Base-by-base conservation (phyloP, 2,888 invertebrate genomes). In the Perizoma flavofasciatum region DNA sequence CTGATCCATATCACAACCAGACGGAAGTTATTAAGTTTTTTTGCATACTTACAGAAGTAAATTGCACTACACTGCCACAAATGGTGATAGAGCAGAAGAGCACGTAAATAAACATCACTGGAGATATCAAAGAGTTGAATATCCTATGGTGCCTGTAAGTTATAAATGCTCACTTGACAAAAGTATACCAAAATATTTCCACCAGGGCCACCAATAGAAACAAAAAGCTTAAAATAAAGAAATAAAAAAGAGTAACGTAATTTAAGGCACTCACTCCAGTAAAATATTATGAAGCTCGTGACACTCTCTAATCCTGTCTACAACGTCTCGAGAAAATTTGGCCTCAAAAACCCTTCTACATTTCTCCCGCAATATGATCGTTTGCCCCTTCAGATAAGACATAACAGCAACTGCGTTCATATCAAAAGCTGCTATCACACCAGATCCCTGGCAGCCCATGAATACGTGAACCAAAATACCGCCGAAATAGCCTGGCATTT, bases 321-420 rank as follows among this genome's bases (percentile, higher is more conserved):
- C 54, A 56, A 81, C 63, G 32, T 59, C 11, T 22, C 10, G n/a
- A 22, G 34, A 9, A 22, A 7, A 41, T 39, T 65, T 54, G 3
- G 62, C 65, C 0, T 71, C 74, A 67, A 85, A 86, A 58, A 89
- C 70, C 5, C 53, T 57, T 8, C 50, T 61, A 68, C 81, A 82
- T 69, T 83, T 80, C 10, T 71, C 71, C 50, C 59, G 74, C 44
- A 88, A 66, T 60, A 89, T 82, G 5, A 63, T 66, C 63, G 82
- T 69, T 65, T 89, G 86, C 0, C 86, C 88, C 66, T 84, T 87
- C 0, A 88, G 66, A 70, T 83, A 88, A 3, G 79, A 70, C 83
- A 87, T 83, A 4, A 88, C 72, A 4, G 79, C 74, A 0, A 87
- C 74, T 5, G 80, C 79, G 41, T 75, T 81, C 49, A 80, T 72